These are phyloP conservation scores for Limnothrissa miodon DNA, from an alignment of 2,113 vertebrate genomes.

Conservation along the genomic window DNA sequence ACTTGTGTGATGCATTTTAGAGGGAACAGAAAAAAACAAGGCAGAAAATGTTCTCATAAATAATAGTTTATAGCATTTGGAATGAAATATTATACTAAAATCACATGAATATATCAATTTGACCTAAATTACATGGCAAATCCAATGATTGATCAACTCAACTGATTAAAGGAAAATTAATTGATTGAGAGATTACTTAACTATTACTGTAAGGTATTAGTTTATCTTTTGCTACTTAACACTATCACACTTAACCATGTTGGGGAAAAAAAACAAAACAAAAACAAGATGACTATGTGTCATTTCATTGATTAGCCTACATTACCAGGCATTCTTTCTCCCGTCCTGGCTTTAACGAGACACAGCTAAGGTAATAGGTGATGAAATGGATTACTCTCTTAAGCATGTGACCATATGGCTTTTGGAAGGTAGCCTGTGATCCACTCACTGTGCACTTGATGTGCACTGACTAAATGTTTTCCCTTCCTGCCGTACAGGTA, in stretches of 20 bases:
- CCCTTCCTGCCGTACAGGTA: not conserved
- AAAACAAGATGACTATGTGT: not conserved
- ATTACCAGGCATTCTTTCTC: not conserved
- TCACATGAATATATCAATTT: no score
- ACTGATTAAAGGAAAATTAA: not conserved
- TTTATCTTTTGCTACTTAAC: not conserved
- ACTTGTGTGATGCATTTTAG: not conserved
- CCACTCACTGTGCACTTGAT: constrained; percentile 1
- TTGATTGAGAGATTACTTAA: not conserved
- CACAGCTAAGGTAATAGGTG: constrained; percentile 17
- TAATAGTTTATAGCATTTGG: no score
- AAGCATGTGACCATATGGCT: constrained; percentile 37
- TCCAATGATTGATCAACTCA: not conserved
- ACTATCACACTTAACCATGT: no score
- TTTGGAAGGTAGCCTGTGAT: not conserved
- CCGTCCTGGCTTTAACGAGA: not conserved
- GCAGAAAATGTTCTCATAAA: no score
- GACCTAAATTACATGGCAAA: no score
- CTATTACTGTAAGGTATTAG: not conserved
- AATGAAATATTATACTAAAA: no score
- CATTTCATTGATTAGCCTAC: not conserved
- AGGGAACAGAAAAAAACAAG: not conserved
- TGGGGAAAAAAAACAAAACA: no score
- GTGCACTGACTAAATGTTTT: constrained; percentile 12
- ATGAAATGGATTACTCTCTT: constrained; percentile 35